Evolutionary conservation across 2,797 vertebrate genomes (phyloP), one percentile per base, ranked within the genome.

Genomic region (Anguilla pacifica): DNA sequence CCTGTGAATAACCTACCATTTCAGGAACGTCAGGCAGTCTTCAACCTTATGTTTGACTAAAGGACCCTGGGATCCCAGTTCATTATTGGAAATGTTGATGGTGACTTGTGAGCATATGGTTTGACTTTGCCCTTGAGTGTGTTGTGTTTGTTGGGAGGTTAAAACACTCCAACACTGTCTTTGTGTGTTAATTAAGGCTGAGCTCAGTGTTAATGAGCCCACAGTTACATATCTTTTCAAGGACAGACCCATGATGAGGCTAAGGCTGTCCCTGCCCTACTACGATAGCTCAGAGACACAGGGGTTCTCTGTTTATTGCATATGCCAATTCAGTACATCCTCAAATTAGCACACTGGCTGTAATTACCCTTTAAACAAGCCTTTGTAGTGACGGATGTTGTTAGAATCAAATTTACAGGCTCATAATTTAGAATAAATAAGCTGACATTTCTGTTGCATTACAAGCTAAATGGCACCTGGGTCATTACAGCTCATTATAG

Each of bases 181-280:
- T 91, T 93, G 96, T 95, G 92, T 92, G 86, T 94, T 95, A 94
- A 96, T 97, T 94, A 95, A 91, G 93, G 87, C 88, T 93, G 93
- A 96, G 95, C 95, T 95, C 93, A 93, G 93, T 92, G 93, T 94
- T 94, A 93, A 95, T 92, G 94, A 94, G 92, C 90, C 85, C 84
- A 91, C 88, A 84, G 89, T 92, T 90, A 85, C 64, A 57, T 17
- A 15, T 87, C 82, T 81, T 39, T 86, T 88, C 87, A 88, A 88
- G 86, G 87, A 51, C 74, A 55, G 46, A 88, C 28, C 67, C 17
- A 82, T 67, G 51, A 49, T 64, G 51, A 87, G 87, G 86, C 70
- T 53, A 85, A 88, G 86, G 83, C 81, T 90, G 86, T 89, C 81
- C 53, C 81, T 64, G 57, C 25, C 39, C 53, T 61, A 35, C 53